phyloP scores from a whole-genome alignment of 2,888 invertebrate genomes.

The Ametastegia equiseti region DNA sequence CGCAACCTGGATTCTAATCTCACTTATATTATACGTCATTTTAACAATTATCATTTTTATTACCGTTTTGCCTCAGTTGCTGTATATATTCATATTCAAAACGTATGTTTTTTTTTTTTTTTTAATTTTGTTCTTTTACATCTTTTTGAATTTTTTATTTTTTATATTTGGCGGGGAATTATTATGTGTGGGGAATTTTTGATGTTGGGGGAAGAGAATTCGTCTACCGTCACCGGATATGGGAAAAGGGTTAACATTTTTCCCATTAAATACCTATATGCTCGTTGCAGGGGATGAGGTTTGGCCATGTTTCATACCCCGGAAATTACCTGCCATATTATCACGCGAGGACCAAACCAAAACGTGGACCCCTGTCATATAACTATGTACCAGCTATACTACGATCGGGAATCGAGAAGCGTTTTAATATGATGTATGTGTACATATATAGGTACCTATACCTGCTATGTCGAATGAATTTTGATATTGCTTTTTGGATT shows the following conservation, averaged over 20 bases:
- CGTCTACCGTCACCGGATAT: conserved; percentile 61
- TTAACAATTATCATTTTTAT: too few relatives aligned
- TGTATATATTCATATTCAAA: too few relatives aligned
- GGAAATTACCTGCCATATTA: conserved; percentile 71
- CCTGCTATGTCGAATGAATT: neutral
- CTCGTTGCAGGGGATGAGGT: neutral
- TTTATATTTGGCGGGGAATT: neutral
- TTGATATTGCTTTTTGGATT: neutral
- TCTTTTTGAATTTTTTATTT: neutral
- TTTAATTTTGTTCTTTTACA: too few relatives aligned
- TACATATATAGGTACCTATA: neutral
- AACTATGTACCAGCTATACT: too few relatives aligned
- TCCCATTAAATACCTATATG: conserved; percentile 57
- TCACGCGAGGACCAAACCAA: conserved; percentile 67
- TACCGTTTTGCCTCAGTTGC: too few relatives aligned
- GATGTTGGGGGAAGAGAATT: conserved; percentile 57
- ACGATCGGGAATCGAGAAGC: conserved; percentile 31
- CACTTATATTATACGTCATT: too few relatives aligned
- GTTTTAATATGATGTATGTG: neutral
- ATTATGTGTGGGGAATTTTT: neutral
- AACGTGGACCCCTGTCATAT: too few relatives aligned
- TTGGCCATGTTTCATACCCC: conserved; percentile 63
- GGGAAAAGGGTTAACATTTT: conserved; percentile 65
- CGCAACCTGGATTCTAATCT: too few relatives aligned
- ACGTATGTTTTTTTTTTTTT: too few relatives aligned